Evolutionary conservation across 1,140 invertebrate genomes (phyloP).

Genomic region (Drosophila kikkawai): DNA sequence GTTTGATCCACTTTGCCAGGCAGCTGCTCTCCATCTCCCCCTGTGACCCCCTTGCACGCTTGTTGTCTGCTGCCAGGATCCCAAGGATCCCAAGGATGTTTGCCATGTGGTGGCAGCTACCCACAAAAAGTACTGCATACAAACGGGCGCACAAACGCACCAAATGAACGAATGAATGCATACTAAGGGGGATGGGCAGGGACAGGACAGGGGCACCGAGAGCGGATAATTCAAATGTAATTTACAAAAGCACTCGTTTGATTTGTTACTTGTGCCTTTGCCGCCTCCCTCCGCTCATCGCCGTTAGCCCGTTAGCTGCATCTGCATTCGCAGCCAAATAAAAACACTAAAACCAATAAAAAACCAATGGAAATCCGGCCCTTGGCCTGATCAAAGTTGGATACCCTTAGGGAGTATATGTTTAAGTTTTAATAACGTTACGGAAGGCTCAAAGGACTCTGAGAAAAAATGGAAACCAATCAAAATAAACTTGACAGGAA

Average conservation of each 20-base stretch:
- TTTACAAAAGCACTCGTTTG: constrained; percentile 82
- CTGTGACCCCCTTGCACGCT: constrained; percentile 5
- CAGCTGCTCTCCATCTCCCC: constrained; percentile 21
- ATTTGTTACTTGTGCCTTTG: constrained; percentile 71
- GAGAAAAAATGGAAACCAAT: background rate
- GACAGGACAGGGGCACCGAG: constrained; percentile 11
- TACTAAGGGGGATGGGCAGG: background rate
- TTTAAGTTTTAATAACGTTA: constrained; percentile 17
- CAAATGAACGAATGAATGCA: constrained; percentile 43
- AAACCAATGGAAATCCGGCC: constrained; percentile 22
- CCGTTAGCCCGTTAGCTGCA: constrained; percentile 18
- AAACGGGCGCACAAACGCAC: constrained; percentile 22
- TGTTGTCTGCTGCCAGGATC: constrained; percentile 32
- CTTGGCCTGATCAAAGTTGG: constrained; percentile 12
- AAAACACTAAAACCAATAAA: constrained; percentile 55
- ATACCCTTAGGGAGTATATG: constrained; percentile 21
- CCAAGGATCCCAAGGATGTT: constrained; percentile 58
- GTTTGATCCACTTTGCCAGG: constrained; percentile 77
- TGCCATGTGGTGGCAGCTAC: constrained; percentile 59
- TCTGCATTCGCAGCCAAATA: constrained; percentile 36
- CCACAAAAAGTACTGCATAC: constrained; percentile 48
- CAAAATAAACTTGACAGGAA: background rate
- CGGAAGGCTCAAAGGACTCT: background rate
- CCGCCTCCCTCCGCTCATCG: constrained; percentile 3
- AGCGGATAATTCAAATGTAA: constrained; percentile 81